A percentile compares a stretch with the other conserved stretches of the same genome.
phyloP scores from a whole-genome alignment of 2,797 vertebrate genomes.

The Hirundo rustica region DNA sequence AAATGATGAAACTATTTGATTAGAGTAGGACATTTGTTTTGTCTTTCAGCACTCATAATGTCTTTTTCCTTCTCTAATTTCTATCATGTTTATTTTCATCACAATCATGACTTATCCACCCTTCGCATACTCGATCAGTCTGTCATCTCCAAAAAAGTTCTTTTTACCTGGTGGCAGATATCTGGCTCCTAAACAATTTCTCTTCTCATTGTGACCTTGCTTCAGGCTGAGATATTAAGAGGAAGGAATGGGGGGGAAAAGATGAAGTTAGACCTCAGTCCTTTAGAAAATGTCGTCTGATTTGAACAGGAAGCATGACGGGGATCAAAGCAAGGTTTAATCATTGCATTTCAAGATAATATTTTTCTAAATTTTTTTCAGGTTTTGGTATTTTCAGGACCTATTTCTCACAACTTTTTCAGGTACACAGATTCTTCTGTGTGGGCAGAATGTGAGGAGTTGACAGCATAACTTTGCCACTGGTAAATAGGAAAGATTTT shows the following conservation, averaged over 20 bases:
- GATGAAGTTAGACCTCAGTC: not conserved
- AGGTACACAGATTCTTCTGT: not conserved
- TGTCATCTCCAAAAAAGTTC: not conserved
- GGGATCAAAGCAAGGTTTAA: not conserved
- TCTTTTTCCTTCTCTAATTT: not conserved
- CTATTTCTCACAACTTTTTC: not conserved
- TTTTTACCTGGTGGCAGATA: not conserved
- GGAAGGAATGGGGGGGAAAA: not conserved
- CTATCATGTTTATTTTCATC: not conserved
- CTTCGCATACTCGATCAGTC: not conserved
- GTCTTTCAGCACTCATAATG: not conserved
- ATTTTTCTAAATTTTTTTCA: accelerated
- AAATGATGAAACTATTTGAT: not conserved
- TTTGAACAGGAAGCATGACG: not conserved
- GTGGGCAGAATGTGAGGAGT: not conserved
- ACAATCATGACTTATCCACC: not conserved
- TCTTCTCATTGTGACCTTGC: constrained; percentile 9
- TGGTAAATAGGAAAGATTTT: not conserved
- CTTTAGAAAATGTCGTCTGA: constrained; percentile 7
- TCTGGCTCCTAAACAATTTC: not conserved
- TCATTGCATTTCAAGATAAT: not conserved
- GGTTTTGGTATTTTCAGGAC: not conserved
- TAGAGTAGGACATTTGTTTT: not conserved
- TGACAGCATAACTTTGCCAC: not conserved
- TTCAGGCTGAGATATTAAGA: not conserved